phyloP scores from a whole-genome alignment of 2,888 invertebrate genomes.

The Endotricha flammealis region DNA sequence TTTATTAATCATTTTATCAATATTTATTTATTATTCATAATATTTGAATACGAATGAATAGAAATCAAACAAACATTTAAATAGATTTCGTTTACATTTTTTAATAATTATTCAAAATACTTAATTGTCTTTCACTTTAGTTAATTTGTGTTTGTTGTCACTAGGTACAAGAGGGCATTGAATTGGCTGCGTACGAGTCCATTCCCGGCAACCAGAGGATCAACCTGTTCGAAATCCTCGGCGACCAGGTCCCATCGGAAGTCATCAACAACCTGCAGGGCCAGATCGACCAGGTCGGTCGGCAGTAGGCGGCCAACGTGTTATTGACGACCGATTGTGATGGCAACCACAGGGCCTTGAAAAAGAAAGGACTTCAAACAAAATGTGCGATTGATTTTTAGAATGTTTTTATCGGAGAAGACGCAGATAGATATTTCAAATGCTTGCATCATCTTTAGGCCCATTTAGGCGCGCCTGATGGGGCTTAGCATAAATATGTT shows the following conservation, averaged over 20 bases:
- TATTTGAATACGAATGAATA: no score
- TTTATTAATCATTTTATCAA: no score
- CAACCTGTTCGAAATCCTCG: conserved; percentile 89
- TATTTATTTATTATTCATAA: no score
- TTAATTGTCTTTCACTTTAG: no score
- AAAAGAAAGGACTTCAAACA: no score
- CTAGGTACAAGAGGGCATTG: conserved; percentile 90
- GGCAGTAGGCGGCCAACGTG: conserved; percentile 54
- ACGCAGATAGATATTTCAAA: background rate
- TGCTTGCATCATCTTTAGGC: background rate
- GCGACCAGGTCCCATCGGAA: conserved; percentile 91
- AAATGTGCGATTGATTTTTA: no score
- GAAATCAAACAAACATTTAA: no score
- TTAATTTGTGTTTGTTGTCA: conserved; percentile 8
- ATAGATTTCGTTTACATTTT: no score
- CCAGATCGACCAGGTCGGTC: conserved; percentile 91
- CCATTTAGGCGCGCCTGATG: background rate
- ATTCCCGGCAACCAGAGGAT: conserved; percentile 91
- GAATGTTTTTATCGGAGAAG: no score
- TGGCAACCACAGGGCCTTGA: no score
- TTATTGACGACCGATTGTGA: no score
- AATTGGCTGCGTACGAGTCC: conserved; percentile 90
- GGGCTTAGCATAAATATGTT: conserved; percentile 6
- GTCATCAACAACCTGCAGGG: conserved; percentile 92
- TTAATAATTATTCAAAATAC: no score